These are phyloP conservation scores for Drosophila testacea DNA, from an alignment of 2,888 invertebrate species.

Conservation along the genomic window DNA sequence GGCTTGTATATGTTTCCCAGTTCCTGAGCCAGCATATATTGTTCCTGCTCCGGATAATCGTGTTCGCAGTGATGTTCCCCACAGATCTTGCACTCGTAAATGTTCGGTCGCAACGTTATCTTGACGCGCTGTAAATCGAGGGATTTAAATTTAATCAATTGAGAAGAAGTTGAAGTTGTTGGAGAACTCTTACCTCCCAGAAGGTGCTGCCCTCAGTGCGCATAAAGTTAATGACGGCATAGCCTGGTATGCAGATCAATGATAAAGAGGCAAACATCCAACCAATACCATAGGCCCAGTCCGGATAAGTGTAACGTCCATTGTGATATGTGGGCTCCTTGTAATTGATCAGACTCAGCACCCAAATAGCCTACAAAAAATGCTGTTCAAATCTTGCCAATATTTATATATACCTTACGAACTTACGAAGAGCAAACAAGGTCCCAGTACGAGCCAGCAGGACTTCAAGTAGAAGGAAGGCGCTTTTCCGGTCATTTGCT, in stretches of 20 bases:
- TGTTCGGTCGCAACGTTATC: conserved; percentile 90
- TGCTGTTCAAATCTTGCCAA: background rate
- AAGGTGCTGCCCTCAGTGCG: conserved; percentile 90
- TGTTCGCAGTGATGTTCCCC: conserved; percentile 92
- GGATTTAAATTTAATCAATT: background rate
- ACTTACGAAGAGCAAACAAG: conserved; percentile 90
- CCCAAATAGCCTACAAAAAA: conserved; percentile 90
- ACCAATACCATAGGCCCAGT: conserved; percentile 93
- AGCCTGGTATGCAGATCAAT: conserved; percentile 93
- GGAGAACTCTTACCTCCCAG: conserved; percentile 87
- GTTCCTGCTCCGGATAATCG: conserved; percentile 86
- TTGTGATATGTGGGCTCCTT: conserved; percentile 93
- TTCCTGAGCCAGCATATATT: conserved; percentile 85
- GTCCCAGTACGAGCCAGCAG: conserved; percentile 94
- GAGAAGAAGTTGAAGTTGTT: background rate
- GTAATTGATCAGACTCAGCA: conserved; percentile 95
- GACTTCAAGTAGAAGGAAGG: conserved; percentile 93
- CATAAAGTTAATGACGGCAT: conserved; percentile 90
- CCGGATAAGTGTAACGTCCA: conserved; percentile 91
- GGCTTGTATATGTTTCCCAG: conserved; percentile 76
- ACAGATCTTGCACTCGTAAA: conserved; percentile 91
- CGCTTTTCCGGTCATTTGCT: conserved; percentile 94
- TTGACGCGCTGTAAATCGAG: conserved; percentile 88
- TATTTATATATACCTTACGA: background rate
- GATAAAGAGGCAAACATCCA: conserved; percentile 95